Conservation (phyloP, 2,113 vertebrate genomes). For the Xerus inauris region DNA sequence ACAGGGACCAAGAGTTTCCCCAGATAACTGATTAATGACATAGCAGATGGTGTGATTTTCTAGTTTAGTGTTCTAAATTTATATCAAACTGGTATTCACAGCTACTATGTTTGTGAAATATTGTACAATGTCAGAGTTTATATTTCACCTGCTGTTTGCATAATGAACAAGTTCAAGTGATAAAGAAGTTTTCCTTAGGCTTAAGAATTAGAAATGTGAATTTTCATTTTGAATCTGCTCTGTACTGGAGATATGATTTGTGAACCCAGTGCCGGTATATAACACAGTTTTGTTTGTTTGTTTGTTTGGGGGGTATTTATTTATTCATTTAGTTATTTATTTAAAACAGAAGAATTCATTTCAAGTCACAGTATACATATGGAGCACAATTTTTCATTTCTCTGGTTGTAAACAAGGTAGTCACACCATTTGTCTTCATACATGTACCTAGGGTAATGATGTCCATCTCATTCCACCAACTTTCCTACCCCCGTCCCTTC, state of each 20-base stretch:
- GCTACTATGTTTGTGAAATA: conserved; percentile 1
- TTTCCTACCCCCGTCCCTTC: no score
- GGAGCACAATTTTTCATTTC: no score
- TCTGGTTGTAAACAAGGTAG: no score
- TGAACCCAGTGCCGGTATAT: not conserved
- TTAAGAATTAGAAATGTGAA: not conserved
- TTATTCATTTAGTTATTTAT: no score
- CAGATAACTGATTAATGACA: conserved; percentile 67
- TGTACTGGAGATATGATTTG: not conserved
- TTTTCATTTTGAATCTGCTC: conserved; percentile 24
- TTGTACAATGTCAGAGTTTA: not conserved
- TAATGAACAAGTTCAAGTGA: not conserved
- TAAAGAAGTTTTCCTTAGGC: not conserved
- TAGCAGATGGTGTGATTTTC: conserved; percentile 68
- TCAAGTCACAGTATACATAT: no score
- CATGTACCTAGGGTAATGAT: no score
- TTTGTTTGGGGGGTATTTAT: no score
- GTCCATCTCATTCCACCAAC: no score
- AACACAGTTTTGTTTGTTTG: no score
- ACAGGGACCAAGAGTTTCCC: not conserved
- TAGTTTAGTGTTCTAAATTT: conserved; percentile 65
- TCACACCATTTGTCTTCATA: no score
- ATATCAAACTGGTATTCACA: conserved; percentile 47
- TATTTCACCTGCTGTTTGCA: not conserved
- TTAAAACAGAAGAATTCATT: no score